Percentiles rank a stretch among this genome's conserved stretches.
These are phyloP conservation scores for Hippopotamus amphibius DNA, from an alignment of 2,113 vertebrate genomes.

Conservation along the genomic window DNA sequence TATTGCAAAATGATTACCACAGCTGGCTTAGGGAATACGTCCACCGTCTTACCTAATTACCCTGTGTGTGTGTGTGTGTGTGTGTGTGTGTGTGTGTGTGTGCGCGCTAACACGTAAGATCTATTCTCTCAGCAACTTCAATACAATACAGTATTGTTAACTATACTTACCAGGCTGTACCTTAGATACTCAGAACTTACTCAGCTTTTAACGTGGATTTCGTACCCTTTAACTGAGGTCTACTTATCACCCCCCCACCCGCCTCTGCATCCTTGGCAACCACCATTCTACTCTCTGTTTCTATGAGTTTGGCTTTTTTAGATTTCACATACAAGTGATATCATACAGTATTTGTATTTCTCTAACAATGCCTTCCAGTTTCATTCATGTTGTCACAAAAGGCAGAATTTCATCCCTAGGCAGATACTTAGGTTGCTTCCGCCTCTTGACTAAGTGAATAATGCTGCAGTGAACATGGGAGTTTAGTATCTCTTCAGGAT, in stretches of 20 bases:
- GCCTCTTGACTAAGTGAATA: neutral
- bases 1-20: neutral
- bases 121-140: neutral
- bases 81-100: no score
- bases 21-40: neutral
- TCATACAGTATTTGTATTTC: neutral
- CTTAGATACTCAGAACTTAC: neutral
- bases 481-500: neutral
- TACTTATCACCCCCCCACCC: neutral
- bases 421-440: neutral
- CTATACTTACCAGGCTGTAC: neutral
- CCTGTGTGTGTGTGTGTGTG: neutral
- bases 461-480: neutral
- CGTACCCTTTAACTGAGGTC: neutral
- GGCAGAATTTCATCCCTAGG: neutral
- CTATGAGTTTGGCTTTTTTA: neutral
- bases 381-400: neutral
- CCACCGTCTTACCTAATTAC: neutral
- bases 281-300: neutral
- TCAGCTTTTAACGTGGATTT: neutral
- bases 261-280: neutral
- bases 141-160: neutral
- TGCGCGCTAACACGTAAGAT: neutral
- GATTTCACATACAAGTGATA: neutral
- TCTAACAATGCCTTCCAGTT: neutral